Evolutionary conservation across 2,113 vertebrate species (phyloP), one percentile per base, ranked within the genome.

Genomic region (Mystacornis crossleyi): DNA sequence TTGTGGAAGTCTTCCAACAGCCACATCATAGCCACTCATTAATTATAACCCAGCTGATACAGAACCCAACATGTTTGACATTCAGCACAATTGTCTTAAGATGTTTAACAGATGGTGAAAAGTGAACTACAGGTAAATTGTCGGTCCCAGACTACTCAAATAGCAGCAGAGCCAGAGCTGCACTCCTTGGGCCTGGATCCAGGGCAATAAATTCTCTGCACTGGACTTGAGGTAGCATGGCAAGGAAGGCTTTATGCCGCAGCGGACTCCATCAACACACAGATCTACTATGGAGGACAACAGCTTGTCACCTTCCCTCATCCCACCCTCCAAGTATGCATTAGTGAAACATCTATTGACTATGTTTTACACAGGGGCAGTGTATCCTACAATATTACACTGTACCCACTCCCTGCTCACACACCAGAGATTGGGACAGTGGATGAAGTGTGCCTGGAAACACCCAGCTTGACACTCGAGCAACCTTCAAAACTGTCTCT

Each of bases 91-190:
- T 91, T 73, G 80, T 81, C 89, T 91, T 60, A 86, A 96, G 93
- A 94, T 78, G 75, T 95, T 95, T 92, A 95, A 96, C 90, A 97
- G 95, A 96, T 94, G 95, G 85, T 66, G 69, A 93, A 94, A 94
- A 96, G 64, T 60, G 88, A 93, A 79, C 60, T 93, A 64, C 82
- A 94, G 96, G 96, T 95, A 86, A 96, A 96, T 89, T 81, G 85
- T 53, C 92, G 75, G 88, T 93, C 95, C 84, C 90, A 96, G 79
- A 73, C 73, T 84, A 61, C 90, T 93, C 79, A 86, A 87, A 93
- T 34, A 95, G 86, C 65, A 90, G 75, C 86, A 96, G 71, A 95
- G 57, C 31, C 62, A 90, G 85, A 93, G 60, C 55, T 95, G 62
- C 55, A 71, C 79, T 92, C 75, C 47, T 87, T 86, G 79, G 93